Conservation (phyloP, 2,113 vertebrate species). For the Melanotaenia duboulayi region DNA sequence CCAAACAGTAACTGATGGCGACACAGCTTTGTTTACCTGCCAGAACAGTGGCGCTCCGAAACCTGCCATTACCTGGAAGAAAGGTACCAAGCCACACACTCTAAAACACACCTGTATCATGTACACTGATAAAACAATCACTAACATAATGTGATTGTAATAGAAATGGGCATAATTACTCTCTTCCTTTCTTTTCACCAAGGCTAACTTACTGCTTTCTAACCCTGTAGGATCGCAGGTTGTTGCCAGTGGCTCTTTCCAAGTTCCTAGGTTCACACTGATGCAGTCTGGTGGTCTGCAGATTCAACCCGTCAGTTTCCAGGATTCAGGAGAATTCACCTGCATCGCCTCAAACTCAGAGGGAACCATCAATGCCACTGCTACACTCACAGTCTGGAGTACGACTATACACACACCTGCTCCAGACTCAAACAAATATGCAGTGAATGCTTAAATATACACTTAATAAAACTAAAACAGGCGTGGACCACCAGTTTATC, state of each 20-base stretch:
- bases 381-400: constrained; percentile 93
- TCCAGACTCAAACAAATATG: constrained; percentile 23
- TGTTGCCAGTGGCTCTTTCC: constrained; percentile 91
- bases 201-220: constrained; percentile 25
- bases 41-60: constrained; percentile 91
- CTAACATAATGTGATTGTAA: constrained; percentile 17
- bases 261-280: constrained; percentile 88
- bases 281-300: constrained; percentile 91
- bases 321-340: constrained; percentile 91
- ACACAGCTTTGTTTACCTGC: constrained; percentile 86
- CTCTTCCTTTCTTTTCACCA: constrained; percentile 22
- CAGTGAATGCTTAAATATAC: constrained; percentile 50
- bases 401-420: constrained; percentile 50
- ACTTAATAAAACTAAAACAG: constrained; percentile 50
- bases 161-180: constrained; percentile 20
- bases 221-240: constrained; percentile 82
- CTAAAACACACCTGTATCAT: neutral
- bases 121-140: neutral
- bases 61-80: constrained; percentile 92
- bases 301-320: constrained; percentile 86
- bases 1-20: constrained; percentile 90
- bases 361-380: constrained; percentile 85
- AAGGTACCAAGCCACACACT: constrained; percentile 79
- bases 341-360: constrained; percentile 88
- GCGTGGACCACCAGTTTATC: constrained; percentile 57